Base-by-base conservation (phyloP, 2,888 invertebrate species). In the Hololepta plana region DNA sequence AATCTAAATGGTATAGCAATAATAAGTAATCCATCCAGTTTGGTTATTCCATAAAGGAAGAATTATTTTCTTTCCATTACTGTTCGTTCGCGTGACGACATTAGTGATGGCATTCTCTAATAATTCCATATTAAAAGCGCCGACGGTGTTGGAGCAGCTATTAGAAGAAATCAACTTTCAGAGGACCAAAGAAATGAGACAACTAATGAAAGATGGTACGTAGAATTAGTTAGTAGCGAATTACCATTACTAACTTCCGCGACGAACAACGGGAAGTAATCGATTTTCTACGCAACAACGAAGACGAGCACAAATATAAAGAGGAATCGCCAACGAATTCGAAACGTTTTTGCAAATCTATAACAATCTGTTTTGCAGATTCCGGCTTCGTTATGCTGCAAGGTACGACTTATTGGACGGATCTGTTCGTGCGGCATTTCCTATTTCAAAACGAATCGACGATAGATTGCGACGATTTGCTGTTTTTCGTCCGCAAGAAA, bases 361-460 rank as follows among this genome's bases (percentile, higher is more conserved):
- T n/a, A n/a, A n/a, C n/a, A n/a, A n/a, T n/a, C 15, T 11, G 14
- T 33, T 24, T 59, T 58, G 12, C 60, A 87, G 87, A 87, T 55
- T 79, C 79, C 14, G 87, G 85, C 23, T 90, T 90, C 59, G 88
- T 90, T 37, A 73, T 91, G 55, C 68, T 88, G 9, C 84, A 87
- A 57, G 85, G 87, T 19, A 85, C 84, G 32, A 85, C 85, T 3
- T 91, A 91, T 49, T 93, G 93, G 91, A 91, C 88, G 27, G 87
- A 88, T 55, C 63, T 93, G 39, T 93, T 93, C 57, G 85, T 88
- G 37, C 68, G 87, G 8, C 87, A 91, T 60, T 93, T 93, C 55
- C 62, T 91, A 27, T 88, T 88, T 50, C 84, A 84, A 62, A 74
- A 79, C 37, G 85, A 84, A 50, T 72, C 74, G 35, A 75, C 80